Base-by-base conservation (phyloP, 1,140 invertebrate genomes). In the Drosophila nigrodunni region DNA sequence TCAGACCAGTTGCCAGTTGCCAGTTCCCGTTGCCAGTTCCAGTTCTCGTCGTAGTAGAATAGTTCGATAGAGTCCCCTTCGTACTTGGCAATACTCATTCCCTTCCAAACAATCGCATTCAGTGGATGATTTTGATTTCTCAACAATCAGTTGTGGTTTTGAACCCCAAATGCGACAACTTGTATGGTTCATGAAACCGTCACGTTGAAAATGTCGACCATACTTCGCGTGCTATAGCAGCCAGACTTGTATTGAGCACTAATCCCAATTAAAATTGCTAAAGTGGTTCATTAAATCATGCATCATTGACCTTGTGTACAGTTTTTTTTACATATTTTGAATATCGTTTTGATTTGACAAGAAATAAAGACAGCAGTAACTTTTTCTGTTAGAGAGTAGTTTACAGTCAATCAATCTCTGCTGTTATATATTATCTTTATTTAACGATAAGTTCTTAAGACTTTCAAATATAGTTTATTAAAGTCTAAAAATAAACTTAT, bases 61-160 rank as follows among this genome's bases (percentile, higher is more conserved):
- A 54, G 50, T 54, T 54, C 50, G 50, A 54, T 54, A n/a, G 35
- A 15, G 50, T 54, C 11, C 50, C 34, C 25, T 30, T 34, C 30
- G 15, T 21, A 3, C 50, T 13, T 5, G 0, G 5, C 13, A 54
- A 54, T 30, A 30, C 25, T 30, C 25, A 54, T 34, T 37, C 34
- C 30, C 30, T n/a, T 15, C 7, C 50, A 15, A 54, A 37, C 50
- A 54, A 54, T 54, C 50, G 9, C 13, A 54, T 54, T 54, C 50
- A 54, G 50, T 54, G 30, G 50, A 54, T 54, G 50, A 54, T 37
- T 54, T 54, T 35, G 34, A 54, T 37, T 54, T 54, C 34, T 54
- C 50, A 54, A 37, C 34, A 54, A 54, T 54, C 34, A 54, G 37
- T 54, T 54, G 50, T 34, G 50, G 50, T 37, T 54, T 34, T 54